Percentiles rank a stretch among this genome's conserved stretches.
Conservation (phyloP, 2,888 invertebrate species). For the Coleophora deauratella region DNA sequence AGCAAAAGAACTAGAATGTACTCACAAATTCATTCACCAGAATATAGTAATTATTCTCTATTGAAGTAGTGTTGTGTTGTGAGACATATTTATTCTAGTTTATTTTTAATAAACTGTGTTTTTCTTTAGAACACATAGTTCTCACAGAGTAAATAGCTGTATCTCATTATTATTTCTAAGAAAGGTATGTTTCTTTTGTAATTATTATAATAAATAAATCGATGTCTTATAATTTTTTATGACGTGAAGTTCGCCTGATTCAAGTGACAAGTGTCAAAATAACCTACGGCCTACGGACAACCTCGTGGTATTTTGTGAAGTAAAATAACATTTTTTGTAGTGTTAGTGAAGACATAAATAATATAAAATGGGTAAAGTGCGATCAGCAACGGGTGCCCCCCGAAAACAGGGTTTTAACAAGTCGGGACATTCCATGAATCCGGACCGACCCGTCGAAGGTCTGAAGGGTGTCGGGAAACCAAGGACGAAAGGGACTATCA, state of each 20-base stretch:
- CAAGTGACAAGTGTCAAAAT: background rate
- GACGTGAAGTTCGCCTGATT: constrained; percentile 4
- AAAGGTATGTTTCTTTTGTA: no score
- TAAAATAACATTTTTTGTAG: constrained; percentile 1
- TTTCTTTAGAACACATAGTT: no score
- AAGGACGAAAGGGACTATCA: constrained; percentile 94
- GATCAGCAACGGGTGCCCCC: constrained; percentile 81
- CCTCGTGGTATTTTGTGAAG: constrained; percentile 11
- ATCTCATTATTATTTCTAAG: no score
- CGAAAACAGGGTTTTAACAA: constrained; percentile 89
- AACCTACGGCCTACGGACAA: constrained; percentile 4
- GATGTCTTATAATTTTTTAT: no score
- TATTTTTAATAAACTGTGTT: no score
- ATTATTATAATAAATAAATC: no score
- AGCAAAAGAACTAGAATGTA: no score
- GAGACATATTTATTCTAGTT: no score
- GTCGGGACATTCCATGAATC: constrained; percentile 96
- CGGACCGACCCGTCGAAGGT: constrained; percentile 85
- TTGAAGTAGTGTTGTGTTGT: no score
- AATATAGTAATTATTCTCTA: no score
- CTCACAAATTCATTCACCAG: no score
- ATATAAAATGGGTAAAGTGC: constrained; percentile 82
- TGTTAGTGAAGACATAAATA: constrained; percentile 4
- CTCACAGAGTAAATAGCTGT: no score
- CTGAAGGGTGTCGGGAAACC: constrained; percentile 89